Percentiles rank a stretch among this genome's conserved stretches.
Conservation (phyloP, 2,797 vertebrate genomes). For the Tenualosa ilisha region DNA sequence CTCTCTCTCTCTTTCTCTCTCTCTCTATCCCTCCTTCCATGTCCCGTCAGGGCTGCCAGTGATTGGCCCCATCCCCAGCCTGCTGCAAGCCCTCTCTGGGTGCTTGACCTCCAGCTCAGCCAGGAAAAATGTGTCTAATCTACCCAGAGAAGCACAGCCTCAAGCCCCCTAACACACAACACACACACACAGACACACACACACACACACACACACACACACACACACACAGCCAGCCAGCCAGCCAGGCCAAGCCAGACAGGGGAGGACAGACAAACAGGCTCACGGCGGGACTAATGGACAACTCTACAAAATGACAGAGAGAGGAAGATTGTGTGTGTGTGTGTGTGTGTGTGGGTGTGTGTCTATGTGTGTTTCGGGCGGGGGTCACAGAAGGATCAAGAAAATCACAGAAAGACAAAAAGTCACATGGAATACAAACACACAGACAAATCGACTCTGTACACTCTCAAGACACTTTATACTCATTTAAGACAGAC, state of each 20-base stretch:
- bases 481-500: neutral
- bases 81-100: neutral
- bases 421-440: neutral
- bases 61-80: neutral
- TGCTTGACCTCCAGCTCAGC: constrained; percentile 20
- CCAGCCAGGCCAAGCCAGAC: too few relatives aligned
- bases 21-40: neutral
- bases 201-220: too few relatives aligned
- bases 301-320: neutral
- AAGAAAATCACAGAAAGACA: too few relatives aligned
- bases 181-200: too few relatives aligned
- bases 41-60: neutral
- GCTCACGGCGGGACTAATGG: neutral
- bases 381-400: neutral
- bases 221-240: too few relatives aligned
- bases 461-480: neutral
- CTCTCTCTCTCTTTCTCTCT: neutral
- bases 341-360: too few relatives aligned
- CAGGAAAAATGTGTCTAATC: constrained; percentile 24
- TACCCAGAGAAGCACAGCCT: constrained; percentile 6
- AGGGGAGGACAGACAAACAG: neutral
- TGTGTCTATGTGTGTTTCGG: too few relatives aligned
- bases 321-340: too few relatives aligned
- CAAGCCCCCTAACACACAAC: neutral
- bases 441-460: neutral